Evolutionary conservation across 64 coral and sea anemone genomes (phyloP).

Genomic region (Astreopora myriophthalma): DNA sequence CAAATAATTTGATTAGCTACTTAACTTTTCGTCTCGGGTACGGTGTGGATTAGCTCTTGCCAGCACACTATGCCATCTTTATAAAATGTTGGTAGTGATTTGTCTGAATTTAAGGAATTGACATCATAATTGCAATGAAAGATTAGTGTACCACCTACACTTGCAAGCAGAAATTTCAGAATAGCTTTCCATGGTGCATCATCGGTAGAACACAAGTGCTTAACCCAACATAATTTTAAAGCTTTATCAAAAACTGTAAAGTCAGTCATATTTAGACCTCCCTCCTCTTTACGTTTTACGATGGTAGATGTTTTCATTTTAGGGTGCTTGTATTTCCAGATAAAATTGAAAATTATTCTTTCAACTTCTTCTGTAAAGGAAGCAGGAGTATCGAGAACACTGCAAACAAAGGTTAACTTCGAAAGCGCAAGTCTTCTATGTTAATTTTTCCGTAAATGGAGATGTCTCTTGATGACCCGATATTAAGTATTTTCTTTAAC

Average conservation of each 20-base stretch:
- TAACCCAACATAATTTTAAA: constrained; percentile 27
- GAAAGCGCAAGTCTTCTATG: constrained; percentile 1
- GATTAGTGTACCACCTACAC: neutral
- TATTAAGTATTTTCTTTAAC: neutral
- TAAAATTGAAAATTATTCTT: neutral
- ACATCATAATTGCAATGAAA: constrained; percentile 8
- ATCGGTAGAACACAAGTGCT: neutral
- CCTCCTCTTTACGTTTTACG: constrained; percentile 6
- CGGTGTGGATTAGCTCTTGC: neutral
- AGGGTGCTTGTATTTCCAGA: constrained; percentile 24
- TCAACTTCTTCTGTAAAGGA: constrained; percentile 19
- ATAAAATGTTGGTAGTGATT: neutral
- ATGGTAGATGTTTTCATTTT: constrained; percentile 49
- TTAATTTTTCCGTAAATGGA: neutral
- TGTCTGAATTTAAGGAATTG: neutral
- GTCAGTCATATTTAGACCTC: constrained; percentile 40
- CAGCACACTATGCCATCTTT: neutral
- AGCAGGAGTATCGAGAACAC: neutral
- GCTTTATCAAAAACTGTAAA: constrained; percentile 1
- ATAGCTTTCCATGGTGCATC: constrained; percentile 1
- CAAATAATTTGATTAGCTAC: neutral
- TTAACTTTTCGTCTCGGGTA: neutral
- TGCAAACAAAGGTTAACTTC: constrained; percentile 5
- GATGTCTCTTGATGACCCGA: neutral
- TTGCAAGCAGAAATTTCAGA: neutral